Evolutionary conservation across 2,888 invertebrate species (phyloP), one percentile per base, ranked within the genome.

Genomic region (Drymonia ruficornis): DNA sequence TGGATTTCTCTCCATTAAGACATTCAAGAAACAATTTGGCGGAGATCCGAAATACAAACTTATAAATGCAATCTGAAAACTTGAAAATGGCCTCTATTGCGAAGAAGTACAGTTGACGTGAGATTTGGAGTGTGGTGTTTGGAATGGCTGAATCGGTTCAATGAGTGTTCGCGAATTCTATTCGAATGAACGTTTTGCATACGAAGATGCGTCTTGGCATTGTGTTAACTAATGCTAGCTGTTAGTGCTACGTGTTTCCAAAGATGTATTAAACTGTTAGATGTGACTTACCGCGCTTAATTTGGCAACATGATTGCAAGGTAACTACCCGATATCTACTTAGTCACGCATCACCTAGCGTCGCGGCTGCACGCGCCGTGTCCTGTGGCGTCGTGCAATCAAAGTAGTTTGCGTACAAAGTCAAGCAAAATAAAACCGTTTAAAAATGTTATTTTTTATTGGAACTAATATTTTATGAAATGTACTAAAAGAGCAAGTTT

Each of bases 21-120:
- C 74, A 70, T 78, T 73, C 72, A 68, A 72, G 74, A 80, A 80
- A 80, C 77, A 79, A 80, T 80, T 80, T 80, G 80, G 80, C 78
- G 73, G 65, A 61, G 67, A 54, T 54, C 59, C 53, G 55, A 67
- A 56, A 48, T 53, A 48, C 67, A 59, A 67, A 49, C 36, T 52
- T 63, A 40, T 13, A 15, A 34, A 12, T 66, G 8, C 1, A 4
- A 38, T n/a, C 1, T 0, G 15, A 45, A 48, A 13, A 0, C 43
- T 4, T 23, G 0, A 42, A 9, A 40, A 0, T 19, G 23, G 3
- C 38, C 49, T 50, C 47, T 59, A 56, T 7, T 0, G 0, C 6
- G 0, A 8, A 7, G 46, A 0, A 11, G 13, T 36, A n/a, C 4
- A 36, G 36, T 36, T 36, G 13, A 36, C n/a, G 13, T 0, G 59